Evolutionary conservation across 1,140 invertebrate species (phyloP).

Genomic region (Lucilia sericata): DNA sequence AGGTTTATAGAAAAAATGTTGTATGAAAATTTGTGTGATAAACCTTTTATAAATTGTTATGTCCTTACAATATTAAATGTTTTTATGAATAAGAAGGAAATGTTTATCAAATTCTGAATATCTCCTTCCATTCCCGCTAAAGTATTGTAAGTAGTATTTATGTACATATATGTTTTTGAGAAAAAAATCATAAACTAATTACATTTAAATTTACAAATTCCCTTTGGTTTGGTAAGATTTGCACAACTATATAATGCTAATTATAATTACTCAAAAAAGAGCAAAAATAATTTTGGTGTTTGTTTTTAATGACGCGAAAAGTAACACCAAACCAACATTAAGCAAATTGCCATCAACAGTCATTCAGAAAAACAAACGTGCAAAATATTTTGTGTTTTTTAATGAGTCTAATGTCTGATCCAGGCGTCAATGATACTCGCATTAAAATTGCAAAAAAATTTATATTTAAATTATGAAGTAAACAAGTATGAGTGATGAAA

Average conservation of each 20-base stretch:
- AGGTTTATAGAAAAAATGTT: no score
- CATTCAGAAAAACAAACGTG: not conserved
- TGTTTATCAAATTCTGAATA: no score
- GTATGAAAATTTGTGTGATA: no score
- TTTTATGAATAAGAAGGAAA: no score
- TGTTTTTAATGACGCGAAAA: constrained; percentile 19
- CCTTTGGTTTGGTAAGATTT: not conserved
- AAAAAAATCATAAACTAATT: no score
- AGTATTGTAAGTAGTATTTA: no score
- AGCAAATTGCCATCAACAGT: not conserved
- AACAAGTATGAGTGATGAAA: no score
- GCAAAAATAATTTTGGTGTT: constrained; percentile 10
- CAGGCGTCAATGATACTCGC: not conserved
- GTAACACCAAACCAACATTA: constrained; percentile 5
- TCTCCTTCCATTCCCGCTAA: no score
- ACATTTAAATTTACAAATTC: not conserved
- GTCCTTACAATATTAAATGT: no score
- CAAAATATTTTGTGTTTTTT: not conserved
- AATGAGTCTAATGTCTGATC: constrained; percentile 13
- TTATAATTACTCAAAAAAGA: not conserved
- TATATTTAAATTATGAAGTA: no score
- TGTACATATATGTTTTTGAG: no score
- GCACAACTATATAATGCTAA: not conserved
- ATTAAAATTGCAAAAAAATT: not conserved
- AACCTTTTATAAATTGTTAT: no score